These are phyloP conservation scores for Candoia aspera DNA, from an alignment of 2,113 vertebrate genomes.

Conservation along the genomic window DNA sequence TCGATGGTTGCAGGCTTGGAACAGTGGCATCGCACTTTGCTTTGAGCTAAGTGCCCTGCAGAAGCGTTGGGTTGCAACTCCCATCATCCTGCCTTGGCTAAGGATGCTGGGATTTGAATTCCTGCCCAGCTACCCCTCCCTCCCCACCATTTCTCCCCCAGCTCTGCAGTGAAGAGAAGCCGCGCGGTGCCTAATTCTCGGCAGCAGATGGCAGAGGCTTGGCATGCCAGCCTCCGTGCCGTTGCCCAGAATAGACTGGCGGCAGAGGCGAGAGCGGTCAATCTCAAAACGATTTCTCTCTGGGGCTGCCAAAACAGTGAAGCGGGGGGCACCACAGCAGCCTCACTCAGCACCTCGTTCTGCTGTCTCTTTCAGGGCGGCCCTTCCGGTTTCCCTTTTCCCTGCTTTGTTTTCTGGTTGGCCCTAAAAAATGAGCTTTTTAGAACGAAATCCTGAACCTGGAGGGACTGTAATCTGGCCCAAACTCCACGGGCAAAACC, in stretches of 20 bases:
- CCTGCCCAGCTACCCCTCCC: background rate
- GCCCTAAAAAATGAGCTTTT: background rate
- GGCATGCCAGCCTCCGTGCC: slow-evolving; percentile 9
- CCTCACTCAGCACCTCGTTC: background rate
- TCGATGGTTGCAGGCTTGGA: no score
- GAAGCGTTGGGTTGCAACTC: background rate
- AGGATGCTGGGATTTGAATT: background rate
- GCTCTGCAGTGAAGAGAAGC: background rate
- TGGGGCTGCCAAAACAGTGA: background rate
- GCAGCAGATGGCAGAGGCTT: slow-evolving; percentile 58
- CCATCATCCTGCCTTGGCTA: background rate
- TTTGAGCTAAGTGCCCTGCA: background rate
- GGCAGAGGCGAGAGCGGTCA: background rate
- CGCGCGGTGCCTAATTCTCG: background rate
- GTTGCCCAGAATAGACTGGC: slow-evolving; percentile 21
- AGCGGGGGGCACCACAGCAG: background rate
- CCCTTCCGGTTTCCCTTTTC: background rate
- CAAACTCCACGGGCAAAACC: background rate
- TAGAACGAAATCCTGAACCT: background rate
- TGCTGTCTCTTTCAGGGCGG: background rate
- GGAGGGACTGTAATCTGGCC: background rate
- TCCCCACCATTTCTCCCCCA: accelerated
- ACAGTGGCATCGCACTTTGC: background rate
- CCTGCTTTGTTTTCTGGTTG: no score
- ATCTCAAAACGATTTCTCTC: background rate